phyloP scores from a whole-genome alignment of 1,140 invertebrate species.

The Scylla paramamosain region DNA sequence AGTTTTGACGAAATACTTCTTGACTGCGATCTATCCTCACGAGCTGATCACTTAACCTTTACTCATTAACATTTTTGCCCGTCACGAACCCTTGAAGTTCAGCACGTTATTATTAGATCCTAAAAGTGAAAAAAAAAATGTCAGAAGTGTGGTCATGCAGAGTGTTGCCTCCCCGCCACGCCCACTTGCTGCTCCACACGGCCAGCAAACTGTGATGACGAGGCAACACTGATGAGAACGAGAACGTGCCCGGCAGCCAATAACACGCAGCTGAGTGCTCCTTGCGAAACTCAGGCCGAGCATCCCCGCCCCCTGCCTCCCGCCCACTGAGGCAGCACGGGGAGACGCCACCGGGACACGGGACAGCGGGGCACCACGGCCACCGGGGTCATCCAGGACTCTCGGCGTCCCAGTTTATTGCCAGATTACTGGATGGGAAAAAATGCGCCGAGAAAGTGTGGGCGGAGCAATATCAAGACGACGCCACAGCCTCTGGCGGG shows the following conservation, averaged over 20 bases:
- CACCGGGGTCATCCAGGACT: background rate
- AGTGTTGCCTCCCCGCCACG: background rate
- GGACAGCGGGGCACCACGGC: background rate
- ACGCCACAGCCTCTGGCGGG: constrained; percentile 6
- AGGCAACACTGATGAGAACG: background rate
- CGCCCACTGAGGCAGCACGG: too few species aligned
- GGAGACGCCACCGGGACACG: too few species aligned
- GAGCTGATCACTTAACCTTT: too few species aligned
- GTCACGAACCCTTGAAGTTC: too few species aligned
- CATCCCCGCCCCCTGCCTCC: too few species aligned
- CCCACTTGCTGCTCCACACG: background rate
- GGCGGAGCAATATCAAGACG: constrained; percentile 1
- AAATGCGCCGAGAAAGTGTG: constrained; percentile 18
- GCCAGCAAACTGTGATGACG: background rate
- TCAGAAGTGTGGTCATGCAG: too few species aligned
- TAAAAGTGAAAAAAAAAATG: too few species aligned
- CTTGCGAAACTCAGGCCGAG: too few species aligned
- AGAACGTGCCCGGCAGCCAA: background rate
- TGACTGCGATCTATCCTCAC: too few species aligned
- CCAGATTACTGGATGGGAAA: background rate
- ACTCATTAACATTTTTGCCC: too few species aligned
- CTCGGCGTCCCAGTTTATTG: background rate
- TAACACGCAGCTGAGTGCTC: background rate
- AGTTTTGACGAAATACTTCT: too few species aligned
- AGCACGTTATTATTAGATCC: too few species aligned